Percentiles rank a stretch among this genome's conserved stretches.
phyloP scores from a whole-genome alignment of 2,888 invertebrate genomes.

The Eupithecia exiguata region DNA sequence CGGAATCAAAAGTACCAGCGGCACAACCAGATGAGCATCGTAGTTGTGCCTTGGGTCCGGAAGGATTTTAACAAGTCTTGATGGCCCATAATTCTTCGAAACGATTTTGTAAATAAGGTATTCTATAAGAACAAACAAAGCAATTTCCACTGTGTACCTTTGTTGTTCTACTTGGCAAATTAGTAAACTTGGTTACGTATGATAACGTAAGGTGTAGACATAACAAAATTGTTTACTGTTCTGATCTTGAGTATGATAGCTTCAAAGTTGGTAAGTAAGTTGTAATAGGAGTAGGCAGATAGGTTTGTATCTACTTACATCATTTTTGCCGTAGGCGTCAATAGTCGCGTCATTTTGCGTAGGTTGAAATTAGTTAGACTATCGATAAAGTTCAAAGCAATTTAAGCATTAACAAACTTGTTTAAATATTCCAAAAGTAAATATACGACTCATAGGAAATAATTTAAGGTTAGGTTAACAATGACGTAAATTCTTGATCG shows the following conservation, averaged over 20 bases:
- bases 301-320: conserved; percentile 19
- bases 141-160: conserved; percentile 10
- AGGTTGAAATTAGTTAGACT: conserved; percentile 26
- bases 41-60: too few species aligned
- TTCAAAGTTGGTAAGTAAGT: conserved; percentile 26
- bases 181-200: conserved; percentile 16
- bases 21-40: too few species aligned
- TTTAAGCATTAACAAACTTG: not conserved
- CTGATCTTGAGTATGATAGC: conserved; percentile 23
- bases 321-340: conserved; percentile 23
- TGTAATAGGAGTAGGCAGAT: conserved; percentile 24
- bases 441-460: not conserved
- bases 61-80: not conserved
- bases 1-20: too few species aligned
- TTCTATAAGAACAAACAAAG: conserved; percentile 13
- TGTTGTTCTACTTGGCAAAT: conserved; percentile 11
- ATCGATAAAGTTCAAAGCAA: conserved; percentile 14
- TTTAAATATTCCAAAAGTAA: not conserved
- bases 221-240: conserved; percentile 22
- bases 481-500: not conserved
- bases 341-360: conserved; percentile 34
- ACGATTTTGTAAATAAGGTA: not conserved
- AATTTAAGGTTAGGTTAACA: not conserved
- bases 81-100: not conserved
- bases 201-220: conserved; percentile 17